Conservation (phyloP, 2,797 vertebrate species). For the Pagetopsis macropterus region DNA sequence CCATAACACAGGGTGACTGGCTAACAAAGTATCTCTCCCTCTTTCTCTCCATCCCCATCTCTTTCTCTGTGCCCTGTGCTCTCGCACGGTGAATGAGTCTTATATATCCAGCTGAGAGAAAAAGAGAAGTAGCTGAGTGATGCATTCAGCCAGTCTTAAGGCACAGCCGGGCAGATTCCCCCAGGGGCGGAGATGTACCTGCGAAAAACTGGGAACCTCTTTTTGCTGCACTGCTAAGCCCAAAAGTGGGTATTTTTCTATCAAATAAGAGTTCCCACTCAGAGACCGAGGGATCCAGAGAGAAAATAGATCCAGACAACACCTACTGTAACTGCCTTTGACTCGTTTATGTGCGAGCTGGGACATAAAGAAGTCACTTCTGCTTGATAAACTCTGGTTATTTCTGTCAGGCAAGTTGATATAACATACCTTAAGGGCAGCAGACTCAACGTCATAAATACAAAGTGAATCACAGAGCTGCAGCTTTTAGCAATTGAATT, state of each 20-base stretch:
- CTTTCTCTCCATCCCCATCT: constrained; percentile 13
- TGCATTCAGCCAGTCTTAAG: constrained; percentile 50
- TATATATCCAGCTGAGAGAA: constrained; percentile 59
- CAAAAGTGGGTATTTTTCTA: constrained; percentile 44
- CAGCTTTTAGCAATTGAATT: constrained; percentile 17
- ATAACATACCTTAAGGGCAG: constrained; percentile 6
- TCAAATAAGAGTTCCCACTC: constrained; percentile 32
- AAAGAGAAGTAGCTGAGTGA: constrained; percentile 54
- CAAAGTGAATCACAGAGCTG: constrained; percentile 22
- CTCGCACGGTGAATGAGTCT: constrained; percentile 56
- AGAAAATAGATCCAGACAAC: constrained; percentile 26
- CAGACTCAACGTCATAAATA: constrained; percentile 7
- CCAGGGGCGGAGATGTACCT: constrained; percentile 35
- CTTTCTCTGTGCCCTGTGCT: constrained; percentile 18
- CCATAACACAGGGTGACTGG: constrained; percentile 18
- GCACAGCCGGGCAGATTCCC: constrained; percentile 32
- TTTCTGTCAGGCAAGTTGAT: constrained; percentile 42
- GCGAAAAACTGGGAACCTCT: constrained; percentile 37
- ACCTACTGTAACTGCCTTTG: constrained; percentile 27
- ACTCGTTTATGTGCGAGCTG: constrained; percentile 32
- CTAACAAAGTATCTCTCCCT: constrained; percentile 29
- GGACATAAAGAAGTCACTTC: constrained; percentile 33
- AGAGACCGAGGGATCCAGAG: constrained; percentile 13
- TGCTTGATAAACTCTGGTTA: constrained; percentile 46
- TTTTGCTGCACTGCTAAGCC: constrained; percentile 26